phyloP scores from a whole-genome alignment of 2,113 vertebrate species.

The Pachycephala philippinensis region DNA sequence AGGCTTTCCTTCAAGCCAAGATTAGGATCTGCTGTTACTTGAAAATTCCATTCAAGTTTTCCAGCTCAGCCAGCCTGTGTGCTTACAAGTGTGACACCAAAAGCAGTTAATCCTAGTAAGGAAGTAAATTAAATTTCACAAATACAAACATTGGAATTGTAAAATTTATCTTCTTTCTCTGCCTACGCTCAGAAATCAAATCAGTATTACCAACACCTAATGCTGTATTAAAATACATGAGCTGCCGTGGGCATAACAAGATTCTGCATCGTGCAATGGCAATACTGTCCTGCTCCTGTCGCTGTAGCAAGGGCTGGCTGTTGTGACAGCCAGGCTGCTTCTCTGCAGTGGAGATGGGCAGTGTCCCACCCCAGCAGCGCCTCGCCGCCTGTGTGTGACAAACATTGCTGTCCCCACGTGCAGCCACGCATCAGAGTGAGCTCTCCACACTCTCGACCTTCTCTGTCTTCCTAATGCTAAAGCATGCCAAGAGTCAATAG shows the following conservation, averaged over 20 bases:
- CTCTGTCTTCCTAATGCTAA: not conserved
- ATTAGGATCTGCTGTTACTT: not conserved
- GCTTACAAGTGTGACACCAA: not conserved
- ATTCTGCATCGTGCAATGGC: not conserved
- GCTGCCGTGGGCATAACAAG: not conserved
- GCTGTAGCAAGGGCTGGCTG: not conserved
- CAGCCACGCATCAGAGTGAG: not conserved
- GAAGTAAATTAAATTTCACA: not conserved
- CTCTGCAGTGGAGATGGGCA: not conserved
- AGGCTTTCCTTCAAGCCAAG: not conserved
- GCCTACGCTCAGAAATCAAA: not conserved
- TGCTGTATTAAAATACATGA: not conserved
- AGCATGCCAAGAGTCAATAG: not conserved
- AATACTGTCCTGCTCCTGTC: not conserved
- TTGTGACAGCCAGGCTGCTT: not conserved
- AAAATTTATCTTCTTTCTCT: not conserved
- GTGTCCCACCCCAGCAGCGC: not conserved
- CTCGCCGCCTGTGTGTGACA: fast-evolving
- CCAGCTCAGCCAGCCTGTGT: not conserved
- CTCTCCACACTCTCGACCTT: not conserved
- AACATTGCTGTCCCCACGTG: fast-evolving
- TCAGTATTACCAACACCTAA: not conserved
- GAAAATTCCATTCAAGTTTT: conserved; percentile 16
- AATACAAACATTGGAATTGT: not conserved
- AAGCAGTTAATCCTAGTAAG: not conserved